Percentiles rank a stretch among this genome's conserved stretches.
Evolutionary conservation across 2,797 vertebrate genomes (phyloP).

Genomic region (Hyperoplus immaculatus): DNA sequence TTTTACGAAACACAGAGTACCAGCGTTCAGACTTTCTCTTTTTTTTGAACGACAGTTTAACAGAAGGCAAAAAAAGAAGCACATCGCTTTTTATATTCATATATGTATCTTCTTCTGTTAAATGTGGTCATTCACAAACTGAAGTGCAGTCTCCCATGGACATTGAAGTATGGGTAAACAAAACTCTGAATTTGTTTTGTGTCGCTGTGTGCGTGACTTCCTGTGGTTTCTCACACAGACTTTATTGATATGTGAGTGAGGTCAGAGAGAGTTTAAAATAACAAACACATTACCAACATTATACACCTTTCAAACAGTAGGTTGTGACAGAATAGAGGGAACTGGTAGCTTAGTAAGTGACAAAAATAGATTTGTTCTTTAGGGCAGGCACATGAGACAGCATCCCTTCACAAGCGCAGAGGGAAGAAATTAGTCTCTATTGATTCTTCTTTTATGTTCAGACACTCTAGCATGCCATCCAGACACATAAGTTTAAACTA

Average conservation of each 20-base stretch:
- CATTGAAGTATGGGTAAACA: neutral
- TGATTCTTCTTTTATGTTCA: conserved; percentile 29
- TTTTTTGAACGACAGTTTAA: neutral
- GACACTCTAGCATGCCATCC: conserved; percentile 22
- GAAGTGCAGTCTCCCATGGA: neutral
- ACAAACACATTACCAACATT: neutral
- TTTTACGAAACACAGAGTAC: neutral
- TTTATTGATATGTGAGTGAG: neutral
- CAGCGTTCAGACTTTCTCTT: neutral
- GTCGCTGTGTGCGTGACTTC: neutral
- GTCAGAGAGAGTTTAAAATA: neutral
- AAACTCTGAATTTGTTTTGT: neutral
- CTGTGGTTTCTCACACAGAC: neutral
- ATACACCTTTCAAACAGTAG: neutral
- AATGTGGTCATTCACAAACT: neutral
- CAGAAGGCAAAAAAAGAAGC: neutral
- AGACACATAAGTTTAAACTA: conserved; percentile 29
- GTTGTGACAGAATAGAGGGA: neutral
- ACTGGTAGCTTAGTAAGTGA: neutral
- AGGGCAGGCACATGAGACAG: neutral
- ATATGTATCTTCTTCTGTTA: neutral
- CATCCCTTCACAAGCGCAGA: conserved; percentile 12
- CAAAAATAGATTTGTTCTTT: neutral
- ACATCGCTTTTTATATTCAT: neutral
- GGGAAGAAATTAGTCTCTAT: conserved; percentile 8